Base-by-base conservation (phyloP, 1,140 invertebrate genomes). In the Drosophila nebulosa region DNA sequence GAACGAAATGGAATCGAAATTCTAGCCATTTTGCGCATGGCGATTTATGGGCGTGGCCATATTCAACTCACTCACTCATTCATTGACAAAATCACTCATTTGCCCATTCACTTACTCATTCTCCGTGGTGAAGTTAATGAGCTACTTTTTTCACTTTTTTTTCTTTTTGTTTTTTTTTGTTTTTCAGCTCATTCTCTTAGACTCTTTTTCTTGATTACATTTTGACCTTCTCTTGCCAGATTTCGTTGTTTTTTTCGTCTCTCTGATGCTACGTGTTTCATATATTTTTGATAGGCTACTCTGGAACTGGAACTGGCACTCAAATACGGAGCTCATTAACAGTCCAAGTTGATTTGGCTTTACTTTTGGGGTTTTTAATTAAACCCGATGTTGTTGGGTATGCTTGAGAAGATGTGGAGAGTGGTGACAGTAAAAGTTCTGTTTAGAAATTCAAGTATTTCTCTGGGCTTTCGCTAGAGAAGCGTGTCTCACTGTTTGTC, bases 251-350 rank as follows among this genome's bases (percentile, higher is more conserved):
- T 74, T 39, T 14, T 55, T 59, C 24, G 42, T 52, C 58, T 58
- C 42, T 58, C 68, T 52, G 60, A 60, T 70, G 77, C 60, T 57
- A 85, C 81, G 65, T 85, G 80, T 86, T 74, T 80, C 78, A 65
- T 86, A 81, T 77, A 78, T 80, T 77, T 85, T 86, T 86, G 79
- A 85, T 85, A 80, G 81, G 81, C 81, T 85, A 70, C 80, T 64
- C 35, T 36, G 35, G 12, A 36, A 3, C 2, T 46, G 7, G 68
- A 75, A 64, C 71, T 51, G 50, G 30, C 50, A 73, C 53, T 66
- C 74, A 66, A 36, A 60, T 10, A 58, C 57, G 52, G 39, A 85
- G 81, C 80, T 85, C 80, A 85, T 85, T 85, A 85, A 86, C 80
- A 85, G 79, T 79, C 67, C 60, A 62, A 68, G 32, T 39, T 73